Evolutionary conservation across 2,888 invertebrate species (phyloP).

Genomic region (Rutpela maculata): DNA sequence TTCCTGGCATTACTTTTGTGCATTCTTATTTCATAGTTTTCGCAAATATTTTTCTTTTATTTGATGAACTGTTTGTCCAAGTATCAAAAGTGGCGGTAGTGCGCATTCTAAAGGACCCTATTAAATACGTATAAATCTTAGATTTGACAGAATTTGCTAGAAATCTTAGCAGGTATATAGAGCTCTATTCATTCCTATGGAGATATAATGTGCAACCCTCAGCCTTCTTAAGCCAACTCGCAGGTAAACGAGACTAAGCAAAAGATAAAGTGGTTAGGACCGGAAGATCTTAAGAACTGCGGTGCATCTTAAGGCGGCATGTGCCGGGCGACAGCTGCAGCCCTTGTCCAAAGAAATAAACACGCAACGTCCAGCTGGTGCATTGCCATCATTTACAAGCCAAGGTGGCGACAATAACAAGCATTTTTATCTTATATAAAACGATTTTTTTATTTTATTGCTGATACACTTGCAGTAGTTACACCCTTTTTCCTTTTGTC

Average conservation of each 20-base stretch:
- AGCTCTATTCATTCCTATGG: not conserved
- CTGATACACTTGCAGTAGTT: conserved; percentile 11
- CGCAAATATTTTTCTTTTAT: too few species aligned
- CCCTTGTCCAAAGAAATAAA: conserved; percentile 54
- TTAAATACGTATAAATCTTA: too few species aligned
- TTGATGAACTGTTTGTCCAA: too few species aligned
- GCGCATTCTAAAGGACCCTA: too few species aligned
- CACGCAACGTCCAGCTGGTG: conserved; percentile 65
- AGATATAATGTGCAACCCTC: not conserved
- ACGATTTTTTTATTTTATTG: conserved; percentile 17
- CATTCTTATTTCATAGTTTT: too few species aligned
- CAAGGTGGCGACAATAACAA: conserved; percentile 53
- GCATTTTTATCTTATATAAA: conserved; percentile 27
- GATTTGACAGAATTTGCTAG: not conserved
- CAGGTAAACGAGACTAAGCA: conserved; percentile 18
- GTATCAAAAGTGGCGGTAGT: too few species aligned
- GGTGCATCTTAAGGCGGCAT: conserved; percentile 62
- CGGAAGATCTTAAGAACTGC: conserved; percentile 53
- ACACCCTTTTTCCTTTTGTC: not conserved
- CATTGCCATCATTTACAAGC: conserved; percentile 61
- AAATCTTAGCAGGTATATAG: not conserved
- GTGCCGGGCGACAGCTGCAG: conserved; percentile 66
- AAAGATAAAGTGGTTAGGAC: conserved; percentile 7
- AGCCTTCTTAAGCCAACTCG: not conserved
- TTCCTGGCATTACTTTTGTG: too few species aligned